Evolutionary conservation across 2,113 vertebrate genomes (phyloP).

Genomic region (Stegostoma tigrinum): DNA sequence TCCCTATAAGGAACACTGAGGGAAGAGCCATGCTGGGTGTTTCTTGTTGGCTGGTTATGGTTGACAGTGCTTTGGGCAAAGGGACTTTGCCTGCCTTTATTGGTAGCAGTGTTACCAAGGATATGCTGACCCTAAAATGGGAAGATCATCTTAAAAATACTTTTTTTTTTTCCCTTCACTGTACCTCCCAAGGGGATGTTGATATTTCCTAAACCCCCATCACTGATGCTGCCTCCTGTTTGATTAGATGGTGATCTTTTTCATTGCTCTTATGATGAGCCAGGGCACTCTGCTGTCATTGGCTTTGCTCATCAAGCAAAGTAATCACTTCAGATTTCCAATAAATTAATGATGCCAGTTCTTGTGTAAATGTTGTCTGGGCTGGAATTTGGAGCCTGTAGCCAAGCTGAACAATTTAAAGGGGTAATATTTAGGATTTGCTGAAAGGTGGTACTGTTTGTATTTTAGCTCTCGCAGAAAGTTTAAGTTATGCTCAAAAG

Average conservation of each 20-base stretch:
- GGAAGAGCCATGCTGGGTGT: not conserved
- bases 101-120: not conserved
- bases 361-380: not conserved
- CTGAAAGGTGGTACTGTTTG: not conserved
- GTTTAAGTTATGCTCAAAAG: not conserved
- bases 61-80: not conserved
- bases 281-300: not conserved
- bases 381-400: not conserved
- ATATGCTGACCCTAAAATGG: not conserved
- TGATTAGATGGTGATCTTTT: not conserved
- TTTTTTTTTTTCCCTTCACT: not conserved
- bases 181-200: not conserved
- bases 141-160: not conserved
- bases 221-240: not conserved
- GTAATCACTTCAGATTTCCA: not conserved
- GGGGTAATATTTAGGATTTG: not conserved
- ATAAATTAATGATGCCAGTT: not conserved
- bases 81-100: not conserved
- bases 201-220: not conserved
- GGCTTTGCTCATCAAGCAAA: not conserved
- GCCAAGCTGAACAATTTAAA: not conserved
- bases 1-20: not conserved
- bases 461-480: constrained; percentile 3
- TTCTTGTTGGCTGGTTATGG: not conserved
- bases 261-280: not conserved